These are phyloP conservation scores for Balaeniceps rex DNA, from an alignment of 2,113 vertebrate species.

Conservation along the genomic window DNA sequence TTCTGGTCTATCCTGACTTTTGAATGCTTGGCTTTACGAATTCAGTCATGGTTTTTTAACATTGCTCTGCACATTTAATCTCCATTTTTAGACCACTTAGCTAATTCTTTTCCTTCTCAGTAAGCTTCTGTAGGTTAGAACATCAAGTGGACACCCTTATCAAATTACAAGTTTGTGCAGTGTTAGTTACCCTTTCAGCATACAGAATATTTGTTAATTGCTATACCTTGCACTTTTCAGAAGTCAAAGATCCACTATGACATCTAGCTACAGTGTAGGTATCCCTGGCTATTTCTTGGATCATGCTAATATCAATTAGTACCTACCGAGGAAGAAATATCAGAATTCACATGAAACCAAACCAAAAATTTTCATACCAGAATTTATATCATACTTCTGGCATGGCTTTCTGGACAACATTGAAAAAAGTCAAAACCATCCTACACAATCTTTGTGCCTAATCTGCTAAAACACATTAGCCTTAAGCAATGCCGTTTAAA, in stretches of 20 bases:
- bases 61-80: background rate
- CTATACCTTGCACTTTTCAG: background rate
- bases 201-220: background rate
- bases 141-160: background rate
- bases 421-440: background rate
- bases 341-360: background rate
- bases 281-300: background rate
- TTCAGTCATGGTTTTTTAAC: background rate
- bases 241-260: background rate
- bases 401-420: background rate
- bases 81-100: background rate
- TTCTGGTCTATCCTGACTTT: background rate
- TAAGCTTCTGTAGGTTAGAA: background rate
- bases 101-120: background rate
- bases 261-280: background rate
- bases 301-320: background rate
- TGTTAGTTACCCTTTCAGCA: background rate
- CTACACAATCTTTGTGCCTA: background rate
- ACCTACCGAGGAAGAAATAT: background rate
- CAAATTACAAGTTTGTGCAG: background rate
- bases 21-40: background rate
- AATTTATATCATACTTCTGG: background rate
- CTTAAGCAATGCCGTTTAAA: background rate
- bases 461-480: background rate
- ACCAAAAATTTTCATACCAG: background rate